A percentile compares a stretch with the other conserved stretches of the same genome.
phyloP scores from a whole-genome alignment of 2,888 invertebrate genomes.

The Lottia gigantea region DNA sequence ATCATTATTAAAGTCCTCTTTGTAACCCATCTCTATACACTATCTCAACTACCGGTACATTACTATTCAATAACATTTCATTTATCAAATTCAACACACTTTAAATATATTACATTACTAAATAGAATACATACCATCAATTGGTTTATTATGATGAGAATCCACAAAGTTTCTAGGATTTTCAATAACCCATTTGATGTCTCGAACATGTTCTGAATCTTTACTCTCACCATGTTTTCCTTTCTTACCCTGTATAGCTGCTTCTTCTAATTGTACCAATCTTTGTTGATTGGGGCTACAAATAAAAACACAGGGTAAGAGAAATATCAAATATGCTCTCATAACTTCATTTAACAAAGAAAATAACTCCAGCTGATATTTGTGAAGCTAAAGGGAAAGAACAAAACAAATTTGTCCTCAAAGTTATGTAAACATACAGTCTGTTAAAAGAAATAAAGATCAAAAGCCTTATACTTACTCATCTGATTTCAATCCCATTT shows the following conservation, averaged over 20 bases:
- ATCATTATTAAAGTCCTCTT: too few species aligned
- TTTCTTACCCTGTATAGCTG: constrained; percentile 87
- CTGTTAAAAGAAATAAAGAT: not conserved
- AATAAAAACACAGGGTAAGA: not conserved
- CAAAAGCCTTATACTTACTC: constrained; percentile 69
- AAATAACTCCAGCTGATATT: too few species aligned
- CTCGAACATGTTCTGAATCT: constrained; percentile 77
- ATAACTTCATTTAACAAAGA: too few species aligned
- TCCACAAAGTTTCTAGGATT: constrained; percentile 86
- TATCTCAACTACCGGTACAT: too few species aligned
- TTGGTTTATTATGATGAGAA: constrained; percentile 84
- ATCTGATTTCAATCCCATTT: constrained; percentile 64
- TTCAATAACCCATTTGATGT: constrained; percentile 90
- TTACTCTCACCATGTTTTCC: constrained; percentile 74
- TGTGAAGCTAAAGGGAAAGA: too few species aligned
- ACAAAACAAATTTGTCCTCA: too few species aligned
- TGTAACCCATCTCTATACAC: too few species aligned
- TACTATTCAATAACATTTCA: too few species aligned
- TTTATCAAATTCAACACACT: too few species aligned
- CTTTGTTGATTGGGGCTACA: constrained; percentile 68
- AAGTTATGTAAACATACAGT: too few species aligned
- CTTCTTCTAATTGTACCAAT: constrained; percentile 87
- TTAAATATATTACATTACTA: not conserved
- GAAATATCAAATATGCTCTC: too few species aligned
- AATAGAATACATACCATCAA: constrained; percentile 71